Conservation (phyloP, 1,140 invertebrate genomes). For the Formica selysi region DNA sequence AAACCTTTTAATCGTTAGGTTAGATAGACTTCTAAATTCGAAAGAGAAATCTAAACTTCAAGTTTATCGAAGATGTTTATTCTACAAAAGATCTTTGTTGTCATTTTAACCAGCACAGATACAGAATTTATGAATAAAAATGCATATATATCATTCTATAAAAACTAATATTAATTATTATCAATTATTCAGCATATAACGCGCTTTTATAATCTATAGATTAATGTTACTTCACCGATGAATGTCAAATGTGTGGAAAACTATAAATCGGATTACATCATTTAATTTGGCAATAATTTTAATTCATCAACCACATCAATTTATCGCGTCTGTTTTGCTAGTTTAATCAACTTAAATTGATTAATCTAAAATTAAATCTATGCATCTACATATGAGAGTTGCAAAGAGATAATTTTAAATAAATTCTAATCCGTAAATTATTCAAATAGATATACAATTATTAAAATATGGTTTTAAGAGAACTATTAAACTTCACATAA, state of each 20-base stretch:
- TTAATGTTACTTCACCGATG: not conserved
- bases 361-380: too few relatives aligned
- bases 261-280: constrained; percentile 36
- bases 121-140: not conserved
- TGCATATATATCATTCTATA: too few relatives aligned
- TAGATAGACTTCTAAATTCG: not conserved
- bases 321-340: too few relatives aligned
- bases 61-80: not conserved
- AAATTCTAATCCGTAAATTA: not conserved
- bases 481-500: too few relatives aligned
- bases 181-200: constrained; percentile 14
- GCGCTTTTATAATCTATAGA: constrained; percentile 13
- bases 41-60: not conserved
- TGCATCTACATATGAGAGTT: too few relatives aligned
- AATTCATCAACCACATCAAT: constrained; percentile 24
- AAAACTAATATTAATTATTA: not conserved
- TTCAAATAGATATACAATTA: too few relatives aligned
- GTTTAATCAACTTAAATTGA: too few relatives aligned
- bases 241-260: constrained; percentile 34
- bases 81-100: not conserved
- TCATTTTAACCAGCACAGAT: not conserved
- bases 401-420: too few relatives aligned
- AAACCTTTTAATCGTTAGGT: constrained; percentile 34
- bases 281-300: constrained; percentile 38
- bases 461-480: too few relatives aligned